Evolutionary conservation across 2,888 invertebrate species (phyloP).

Genomic region (Drosophila nr. perissopoda): DNA sequence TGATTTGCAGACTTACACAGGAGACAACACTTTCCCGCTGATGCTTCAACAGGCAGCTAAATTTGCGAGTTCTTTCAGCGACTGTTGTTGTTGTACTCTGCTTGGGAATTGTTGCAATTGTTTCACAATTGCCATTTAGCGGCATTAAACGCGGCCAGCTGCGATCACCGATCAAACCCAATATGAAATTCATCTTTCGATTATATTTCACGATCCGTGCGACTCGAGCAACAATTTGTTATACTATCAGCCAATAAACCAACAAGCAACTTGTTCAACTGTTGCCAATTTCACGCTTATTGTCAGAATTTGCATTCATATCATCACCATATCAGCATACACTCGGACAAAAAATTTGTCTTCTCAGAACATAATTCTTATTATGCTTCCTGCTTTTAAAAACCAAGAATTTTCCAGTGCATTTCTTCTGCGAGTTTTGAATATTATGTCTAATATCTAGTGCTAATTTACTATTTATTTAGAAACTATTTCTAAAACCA

Average conservation of each 20-base stretch:
- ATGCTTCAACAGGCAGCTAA: conserved; percentile 78
- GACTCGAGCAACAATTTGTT: neutral
- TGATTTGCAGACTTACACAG: conserved; percentile 42
- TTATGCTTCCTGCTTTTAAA: neutral
- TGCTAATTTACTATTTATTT: neutral
- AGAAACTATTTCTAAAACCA: neutral
- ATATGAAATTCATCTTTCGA: conserved; percentile 27
- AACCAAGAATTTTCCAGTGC: neutral
- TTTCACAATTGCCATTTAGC: neutral
- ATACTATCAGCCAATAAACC: neutral
- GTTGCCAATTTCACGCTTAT: neutral
- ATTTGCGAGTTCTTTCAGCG: conserved; percentile 81
- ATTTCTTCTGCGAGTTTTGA: too few relatives aligned
- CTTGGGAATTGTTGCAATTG: neutral
- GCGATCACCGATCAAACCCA: conserved; percentile 20
- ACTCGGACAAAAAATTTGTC: neutral
- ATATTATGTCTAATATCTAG: too few relatives aligned
- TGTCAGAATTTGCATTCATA: neutral
- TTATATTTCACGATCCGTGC: neutral
- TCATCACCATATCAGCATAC: neutral
- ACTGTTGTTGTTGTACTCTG: conserved; percentile 25
- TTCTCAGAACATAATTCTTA: neutral
- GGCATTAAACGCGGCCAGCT: neutral
- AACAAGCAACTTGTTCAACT: neutral
- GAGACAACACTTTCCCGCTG: conserved; percentile 38